phyloP scores from a whole-genome alignment of 2,888 invertebrate species.

The Alloscopus bannaensis region DNA sequence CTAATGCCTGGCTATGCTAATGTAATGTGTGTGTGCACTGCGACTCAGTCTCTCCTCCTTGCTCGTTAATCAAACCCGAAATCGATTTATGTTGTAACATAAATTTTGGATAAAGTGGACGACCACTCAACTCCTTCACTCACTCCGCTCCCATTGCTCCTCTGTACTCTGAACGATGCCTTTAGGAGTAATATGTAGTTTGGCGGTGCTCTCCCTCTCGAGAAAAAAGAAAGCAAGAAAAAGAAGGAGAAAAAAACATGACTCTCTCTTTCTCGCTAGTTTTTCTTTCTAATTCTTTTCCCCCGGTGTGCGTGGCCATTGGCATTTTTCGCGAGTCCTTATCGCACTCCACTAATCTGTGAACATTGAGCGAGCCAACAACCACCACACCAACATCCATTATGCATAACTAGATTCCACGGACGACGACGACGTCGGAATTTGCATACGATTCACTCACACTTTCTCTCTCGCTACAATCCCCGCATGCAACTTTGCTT shows the following conservation, averaged over 20 bases:
- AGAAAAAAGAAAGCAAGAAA: not conserved
- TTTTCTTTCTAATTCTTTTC: not conserved
- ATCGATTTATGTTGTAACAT: constrained; percentile 68
- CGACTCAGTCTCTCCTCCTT: constrained; percentile 41
- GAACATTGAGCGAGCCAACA: no score
- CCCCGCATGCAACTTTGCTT: no score
- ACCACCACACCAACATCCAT: no score
- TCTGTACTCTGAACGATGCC: not conserved
- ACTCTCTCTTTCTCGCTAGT: not conserved
- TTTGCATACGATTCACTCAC: no score
- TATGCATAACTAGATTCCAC: no score
- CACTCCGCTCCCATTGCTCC: not conserved
- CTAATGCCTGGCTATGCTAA: no score
- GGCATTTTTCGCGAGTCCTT: constrained; percentile 3
- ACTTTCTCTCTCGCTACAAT: no score
- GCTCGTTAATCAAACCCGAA: constrained; percentile 66
- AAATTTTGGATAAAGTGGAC: constrained; percentile 67
- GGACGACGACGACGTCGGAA: no score
- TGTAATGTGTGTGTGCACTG: constrained; percentile 5
- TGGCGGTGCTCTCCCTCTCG: no score
- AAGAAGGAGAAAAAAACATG: not conserved
- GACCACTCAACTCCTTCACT: not conserved
- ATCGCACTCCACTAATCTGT: not conserved
- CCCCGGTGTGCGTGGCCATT: constrained; percentile 17
- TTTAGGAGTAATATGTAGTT: no score